Evolutionary conservation across 2,113 vertebrate genomes (phyloP), one percentile per base, ranked within the genome.

Genomic region (Porphyrio hochstetteri): DNA sequence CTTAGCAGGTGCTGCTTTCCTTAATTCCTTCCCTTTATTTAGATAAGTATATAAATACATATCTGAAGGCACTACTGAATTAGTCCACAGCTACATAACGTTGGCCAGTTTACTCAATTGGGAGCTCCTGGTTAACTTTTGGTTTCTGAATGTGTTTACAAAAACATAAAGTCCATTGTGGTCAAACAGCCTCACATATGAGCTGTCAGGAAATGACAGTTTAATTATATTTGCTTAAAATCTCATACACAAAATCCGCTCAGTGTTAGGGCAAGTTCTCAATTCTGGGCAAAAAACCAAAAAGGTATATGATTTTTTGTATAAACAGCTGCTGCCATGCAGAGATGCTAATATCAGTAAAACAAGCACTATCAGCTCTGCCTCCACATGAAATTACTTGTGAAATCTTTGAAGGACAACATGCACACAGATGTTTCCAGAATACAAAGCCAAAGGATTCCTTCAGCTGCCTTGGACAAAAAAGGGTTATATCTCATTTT

Each of bases 341-440:
- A 91, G 92, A 75, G 72, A 59, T 82, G 92, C 81, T 80, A 86
- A 57, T 68, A 84, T 82, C 87, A 76, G 28, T 24, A 31, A 59
- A 94, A 77, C 82, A 95, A 92, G 71, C 92, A 29, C 81, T 8
- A 55, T 12, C 72, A 86, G 69, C 79, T 76, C 86, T 52, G 72
- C 82, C 86, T 86, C 86, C 5, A 2, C 68, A 82, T 1, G 5
- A 68, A 85, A 93, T 36, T 60, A 74, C 50, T 65, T 84, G n/a
- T 44, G 90, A 92, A 93, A 86, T 76, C 64, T 92, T 69, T 92
- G 83, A 72, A 92, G 92, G 93, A 79, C 59, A 80, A 90, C 50
- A 71, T 79, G 76, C 55, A 79, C 88, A 20, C 86, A 95, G 86
- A 90, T 77, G 56, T 95, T 88, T 81, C 23, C 86, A 78, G 60